Evolutionary conservation across 2,797 vertebrate genomes (phyloP), one percentile per base, ranked within the genome.

Genomic region (Pipistrellus kuhlii): DNA sequence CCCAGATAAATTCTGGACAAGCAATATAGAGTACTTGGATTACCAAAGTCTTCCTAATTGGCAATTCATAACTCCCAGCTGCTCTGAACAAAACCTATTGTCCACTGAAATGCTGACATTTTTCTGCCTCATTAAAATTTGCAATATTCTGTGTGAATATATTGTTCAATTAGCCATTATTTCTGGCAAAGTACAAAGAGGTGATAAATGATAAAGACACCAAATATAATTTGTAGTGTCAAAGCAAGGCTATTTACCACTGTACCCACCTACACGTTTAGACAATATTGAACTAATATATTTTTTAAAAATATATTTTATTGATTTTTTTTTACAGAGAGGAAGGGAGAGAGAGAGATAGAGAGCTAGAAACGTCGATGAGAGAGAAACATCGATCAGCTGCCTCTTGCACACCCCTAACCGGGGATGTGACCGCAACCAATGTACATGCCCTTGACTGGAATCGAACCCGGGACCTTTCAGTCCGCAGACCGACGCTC

Each of bases 111-210:
- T 92, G 85, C 35, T 96, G 83, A 96, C 95, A 92, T 87, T 92
- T 94, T 96, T 95, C 82, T 92, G 51, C 83, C 93, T 97, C 93
- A 96, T 97, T 96, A 97, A 96, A 96, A 96, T 92, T 75, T 73
- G 48, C 80, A 90, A 86, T 95, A 90, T 86, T 93, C 89, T 64
- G 13, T 91, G 87, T 94, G 85, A 90, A 92, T 94, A 83, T 88
- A 95, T 92, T 93, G 87, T 96, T 97, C 82, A 92, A 94, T 96
- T 95, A 94, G 55, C 62, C 27, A 94, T 89, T 94, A 90, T 95
- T 93, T 85, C 77, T 80, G 35, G 96, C 91, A 57, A 62, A 76
- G 85, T 75, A 83, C 15, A 81, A 62, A 55, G 41, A 95, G 20
- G 41, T 92, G 77, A 90, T 90, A 95, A 96, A 93, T 82, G 44